phyloP scores from a whole-genome alignment of 2,888 invertebrate species.

The Ichneumoninae sp. region DNA sequence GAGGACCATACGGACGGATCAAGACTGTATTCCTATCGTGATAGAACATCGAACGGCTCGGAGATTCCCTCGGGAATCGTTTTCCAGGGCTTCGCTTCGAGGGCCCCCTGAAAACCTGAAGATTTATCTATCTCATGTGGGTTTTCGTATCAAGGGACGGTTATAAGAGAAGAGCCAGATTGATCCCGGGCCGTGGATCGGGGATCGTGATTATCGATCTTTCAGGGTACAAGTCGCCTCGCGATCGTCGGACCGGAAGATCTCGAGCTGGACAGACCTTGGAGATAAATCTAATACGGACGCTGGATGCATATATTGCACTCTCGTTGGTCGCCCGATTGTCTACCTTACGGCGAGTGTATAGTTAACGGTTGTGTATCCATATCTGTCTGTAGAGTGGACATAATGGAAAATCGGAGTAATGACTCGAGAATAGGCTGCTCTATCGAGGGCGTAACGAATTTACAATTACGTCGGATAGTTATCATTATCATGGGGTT shows the following conservation, averaged over 20 bases:
- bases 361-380: conserved; percentile 39
- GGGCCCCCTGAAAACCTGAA: conserved; percentile 34
- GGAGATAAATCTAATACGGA: conserved; percentile 19
- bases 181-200: conserved; percentile 39
- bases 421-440: conserved; percentile 81
- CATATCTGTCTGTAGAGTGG: conserved; percentile 25
- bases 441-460: conserved; percentile 81
- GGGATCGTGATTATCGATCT: conserved; percentile 58
- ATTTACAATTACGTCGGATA: conserved; percentile 82
- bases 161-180: conserved; percentile 38
- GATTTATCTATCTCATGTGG: conserved; percentile 49
- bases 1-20: conserved; percentile 31
- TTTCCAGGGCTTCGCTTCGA: conserved; percentile 9
- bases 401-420: conserved; percentile 76
- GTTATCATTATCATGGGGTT: conserved; percentile 79
- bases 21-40: conserved; percentile 33
- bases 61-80: conserved; percentile 38
- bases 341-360: conserved; percentile 47
- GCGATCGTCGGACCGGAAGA: conserved; percentile 56
- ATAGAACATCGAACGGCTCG: conserved; percentile 23
- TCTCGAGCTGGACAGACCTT: conserved; percentile 9
- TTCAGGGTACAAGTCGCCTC: conserved; percentile 36
- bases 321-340: conserved; percentile 45
- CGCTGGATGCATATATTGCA: conserved; percentile 25
- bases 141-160: conserved; percentile 24